Evolutionary conservation across 64 coral and sea anemone genomes (phyloP).

Genomic region (Stichodactyla mertensii): DNA sequence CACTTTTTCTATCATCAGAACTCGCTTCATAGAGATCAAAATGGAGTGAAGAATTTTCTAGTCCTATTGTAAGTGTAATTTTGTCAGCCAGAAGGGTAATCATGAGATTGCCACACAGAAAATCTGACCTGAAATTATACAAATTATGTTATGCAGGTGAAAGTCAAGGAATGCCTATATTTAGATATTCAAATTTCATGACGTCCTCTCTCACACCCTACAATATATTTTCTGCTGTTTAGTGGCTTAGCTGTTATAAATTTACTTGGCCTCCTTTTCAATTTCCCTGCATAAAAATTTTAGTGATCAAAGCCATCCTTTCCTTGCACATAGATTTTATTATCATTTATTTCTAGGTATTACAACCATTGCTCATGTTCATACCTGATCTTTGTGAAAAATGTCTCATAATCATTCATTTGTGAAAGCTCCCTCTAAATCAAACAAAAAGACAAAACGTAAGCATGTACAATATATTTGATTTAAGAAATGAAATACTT

Average conservation of each 20-base stretch:
- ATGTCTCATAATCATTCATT: conserved; percentile 67
- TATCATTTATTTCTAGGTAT: neutral
- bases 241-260: too few species aligned
- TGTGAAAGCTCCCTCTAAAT: conserved; percentile 60
- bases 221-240: too few species aligned
- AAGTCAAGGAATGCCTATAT: too few species aligned
- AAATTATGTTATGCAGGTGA: neutral
- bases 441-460: neutral
- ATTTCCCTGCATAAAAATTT: too few species aligned
- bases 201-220: too few species aligned
- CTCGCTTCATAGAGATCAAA: conserved; percentile 80
- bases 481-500: too few species aligned
- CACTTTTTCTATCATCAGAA: conserved; percentile 57
- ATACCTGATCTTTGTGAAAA: conserved; percentile 81
- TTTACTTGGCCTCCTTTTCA: too few species aligned
- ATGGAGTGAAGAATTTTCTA: conserved; percentile 25
- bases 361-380: neutral
- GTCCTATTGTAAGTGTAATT: conserved; percentile 59
- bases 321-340: too few species aligned
- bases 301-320: too few species aligned
- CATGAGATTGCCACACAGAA: conserved; percentile 44
- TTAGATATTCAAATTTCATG: too few species aligned
- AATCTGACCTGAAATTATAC: conserved; percentile 48
- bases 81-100: conserved; percentile 45
- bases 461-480: neutral